phyloP scores from a whole-genome alignment of 2,113 vertebrate species.

The Oreocharis arfaki region DNA sequence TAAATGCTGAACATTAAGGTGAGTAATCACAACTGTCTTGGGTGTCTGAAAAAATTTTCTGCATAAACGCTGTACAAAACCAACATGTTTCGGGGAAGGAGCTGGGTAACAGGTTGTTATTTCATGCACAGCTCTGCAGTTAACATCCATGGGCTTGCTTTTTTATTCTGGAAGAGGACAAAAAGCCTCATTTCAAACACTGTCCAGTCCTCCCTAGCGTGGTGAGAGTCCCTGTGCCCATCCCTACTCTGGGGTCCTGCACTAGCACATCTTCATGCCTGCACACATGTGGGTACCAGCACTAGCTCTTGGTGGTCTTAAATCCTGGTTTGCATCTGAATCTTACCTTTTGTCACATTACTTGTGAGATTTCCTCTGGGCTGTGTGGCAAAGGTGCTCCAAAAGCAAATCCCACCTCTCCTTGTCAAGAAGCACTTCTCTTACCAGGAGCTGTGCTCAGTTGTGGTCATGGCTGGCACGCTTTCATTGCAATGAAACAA shows the following conservation, averaged over 20 bases:
- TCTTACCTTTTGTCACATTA: neutral
- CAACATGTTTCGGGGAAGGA: neutral
- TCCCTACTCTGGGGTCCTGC: neutral
- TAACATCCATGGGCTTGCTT: neutral
- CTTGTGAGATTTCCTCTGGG: neutral
- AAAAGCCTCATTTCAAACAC: neutral
- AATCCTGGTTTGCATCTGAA: neutral
- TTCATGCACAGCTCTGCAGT: neutral
- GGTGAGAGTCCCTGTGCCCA: neutral
- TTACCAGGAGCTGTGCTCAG: neutral
- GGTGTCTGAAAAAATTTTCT: constrained; percentile 5
- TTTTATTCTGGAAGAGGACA: neutral
- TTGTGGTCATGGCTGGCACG: rapidly evolving
- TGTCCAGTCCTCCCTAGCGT: neutral
- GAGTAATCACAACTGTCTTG: constrained; percentile 43
- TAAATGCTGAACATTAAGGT: constrained; percentile 36
- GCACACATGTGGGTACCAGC: rapidly evolving
- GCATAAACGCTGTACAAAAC: neutral
- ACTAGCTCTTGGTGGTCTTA: neutral
- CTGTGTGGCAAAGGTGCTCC: neutral
- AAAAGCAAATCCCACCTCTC: neutral
- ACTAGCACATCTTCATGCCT: neutral
- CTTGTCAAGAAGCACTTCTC: neutral
- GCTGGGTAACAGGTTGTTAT: neutral
- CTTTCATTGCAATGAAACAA: neutral